Evolutionary conservation across 1,140 invertebrate species (phyloP).

Genomic region (Lucilia cuprina): DNA sequence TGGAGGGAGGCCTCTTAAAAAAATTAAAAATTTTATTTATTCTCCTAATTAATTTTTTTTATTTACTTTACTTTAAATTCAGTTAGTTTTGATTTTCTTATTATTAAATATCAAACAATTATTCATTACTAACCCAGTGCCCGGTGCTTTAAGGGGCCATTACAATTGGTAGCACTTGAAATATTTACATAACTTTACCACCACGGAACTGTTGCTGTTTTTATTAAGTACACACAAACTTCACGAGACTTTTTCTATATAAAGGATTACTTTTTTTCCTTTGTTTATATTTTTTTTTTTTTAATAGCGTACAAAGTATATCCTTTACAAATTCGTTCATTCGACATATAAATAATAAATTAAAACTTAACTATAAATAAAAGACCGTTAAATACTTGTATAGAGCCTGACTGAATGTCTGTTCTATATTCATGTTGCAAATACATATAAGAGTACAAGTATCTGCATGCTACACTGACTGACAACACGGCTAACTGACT

Average conservation of each 20-base stretch:
- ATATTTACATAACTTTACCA: constrained; percentile 26
- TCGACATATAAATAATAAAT: constrained; percentile 1
- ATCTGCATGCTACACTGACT: too few relatives aligned
- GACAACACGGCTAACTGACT: not conserved
- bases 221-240: not conserved
- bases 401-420: not conserved
- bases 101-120: not conserved
- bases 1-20: too few relatives aligned
- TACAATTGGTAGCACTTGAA: not conserved
- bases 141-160: constrained; percentile 4
- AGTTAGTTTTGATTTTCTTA: not conserved
- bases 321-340: not conserved
- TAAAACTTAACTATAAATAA: not conserved
- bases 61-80: not conserved
- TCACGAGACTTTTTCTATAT: not conserved
- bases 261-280: not conserved
- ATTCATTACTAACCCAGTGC: constrained; percentile 25
- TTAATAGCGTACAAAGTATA: not conserved
- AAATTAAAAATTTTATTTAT: too few relatives aligned
- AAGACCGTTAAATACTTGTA: not conserved
- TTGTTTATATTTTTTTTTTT: not conserved
- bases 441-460: not conserved
- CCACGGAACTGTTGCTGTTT: not conserved
- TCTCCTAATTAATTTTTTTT: too few relatives aligned
- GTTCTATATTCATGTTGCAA: not conserved